A percentile compares a stretch with the other conserved stretches of the same genome.
These are phyloP conservation scores for Oreochromis niloticus DNA, from an alignment of 2,113 vertebrate genomes.

Conservation along the genomic window DNA sequence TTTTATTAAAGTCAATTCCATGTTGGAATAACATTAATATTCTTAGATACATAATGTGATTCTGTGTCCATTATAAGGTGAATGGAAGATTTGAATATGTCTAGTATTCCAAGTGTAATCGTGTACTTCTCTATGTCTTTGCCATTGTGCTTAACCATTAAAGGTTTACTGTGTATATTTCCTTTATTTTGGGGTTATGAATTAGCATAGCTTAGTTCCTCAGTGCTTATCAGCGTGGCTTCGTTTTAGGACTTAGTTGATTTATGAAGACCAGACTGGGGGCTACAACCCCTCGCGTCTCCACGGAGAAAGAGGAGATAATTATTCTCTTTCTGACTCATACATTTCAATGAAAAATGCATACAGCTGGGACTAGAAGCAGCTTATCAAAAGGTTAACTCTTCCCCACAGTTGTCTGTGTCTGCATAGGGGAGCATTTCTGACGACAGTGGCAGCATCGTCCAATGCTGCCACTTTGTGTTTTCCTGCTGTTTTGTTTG, in stretches of 20 bases:
- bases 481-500: slow-evolving; percentile 56
- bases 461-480: slow-evolving; percentile 5
- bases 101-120: background rate
- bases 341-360: slow-evolving; percentile 62
- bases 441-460: slow-evolving; percentile 12
- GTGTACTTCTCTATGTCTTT: background rate
- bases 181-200: background rate
- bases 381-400: slow-evolving; percentile 69
- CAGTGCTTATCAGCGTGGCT: slow-evolving; percentile 11
- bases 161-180: background rate
- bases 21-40: background rate
- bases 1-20: background rate
- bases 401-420: slow-evolving; percentile 55
- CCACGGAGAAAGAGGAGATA: slow-evolving; percentile 38
- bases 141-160: background rate
- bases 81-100: background rate
- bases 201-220: slow-evolving; percentile 9
- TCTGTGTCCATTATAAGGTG: background rate
- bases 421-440: slow-evolving; percentile 46
- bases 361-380: slow-evolving; percentile 58
- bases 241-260: slow-evolving; percentile 18
- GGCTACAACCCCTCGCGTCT: slow-evolving; percentile 34
- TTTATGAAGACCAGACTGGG: slow-evolving; percentile 44
- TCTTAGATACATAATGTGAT: background rate
- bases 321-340: slow-evolving; percentile 68